phyloP scores from a whole-genome alignment of 1,140 invertebrate genomes.

The Bacillus rossius region DNA sequence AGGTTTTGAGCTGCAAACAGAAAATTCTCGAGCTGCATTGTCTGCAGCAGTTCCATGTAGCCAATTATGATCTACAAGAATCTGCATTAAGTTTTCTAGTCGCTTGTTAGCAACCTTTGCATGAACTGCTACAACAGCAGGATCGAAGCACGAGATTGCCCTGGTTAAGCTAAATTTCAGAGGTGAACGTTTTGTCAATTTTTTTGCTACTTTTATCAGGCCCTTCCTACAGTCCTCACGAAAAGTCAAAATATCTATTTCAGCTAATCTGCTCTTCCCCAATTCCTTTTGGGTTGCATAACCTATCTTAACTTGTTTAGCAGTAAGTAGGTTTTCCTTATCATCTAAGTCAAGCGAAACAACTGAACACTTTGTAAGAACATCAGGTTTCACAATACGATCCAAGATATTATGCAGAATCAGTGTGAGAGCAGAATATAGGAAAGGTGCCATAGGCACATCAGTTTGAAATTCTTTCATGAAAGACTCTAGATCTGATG shows the following conservation, averaged over 20 bases:
- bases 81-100: slow-evolving; percentile 11
- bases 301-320: too few relatives aligned
- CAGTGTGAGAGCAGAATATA: too few relatives aligned
- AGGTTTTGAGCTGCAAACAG: slow-evolving; percentile 7
- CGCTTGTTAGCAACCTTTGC: background rate
- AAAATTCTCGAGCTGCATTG: slow-evolving; percentile 9
- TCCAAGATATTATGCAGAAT: too few relatives aligned
- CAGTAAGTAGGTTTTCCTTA: background rate
- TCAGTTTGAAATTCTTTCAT: too few relatives aligned
- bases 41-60: slow-evolving; percentile 17
- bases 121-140: background rate
- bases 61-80: slow-evolving; percentile 11
- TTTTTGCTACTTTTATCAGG: slow-evolving; percentile 14
- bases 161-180: slow-evolving; percentile 19
- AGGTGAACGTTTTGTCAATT: slow-evolving; percentile 17
- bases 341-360: background rate
- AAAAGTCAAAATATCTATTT: background rate
- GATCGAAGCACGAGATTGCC: slow-evolving; percentile 16
- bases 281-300: too few relatives aligned
- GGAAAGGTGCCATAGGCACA: too few relatives aligned
- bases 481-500: too few relatives aligned
- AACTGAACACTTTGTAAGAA: background rate
- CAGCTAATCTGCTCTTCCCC: too few relatives aligned
- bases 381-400: background rate
- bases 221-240: slow-evolving; percentile 3